These are phyloP conservation scores for Meteorus cinctellus DNA, from an alignment of 2,888 invertebrate species.

Conservation along the genomic window DNA sequence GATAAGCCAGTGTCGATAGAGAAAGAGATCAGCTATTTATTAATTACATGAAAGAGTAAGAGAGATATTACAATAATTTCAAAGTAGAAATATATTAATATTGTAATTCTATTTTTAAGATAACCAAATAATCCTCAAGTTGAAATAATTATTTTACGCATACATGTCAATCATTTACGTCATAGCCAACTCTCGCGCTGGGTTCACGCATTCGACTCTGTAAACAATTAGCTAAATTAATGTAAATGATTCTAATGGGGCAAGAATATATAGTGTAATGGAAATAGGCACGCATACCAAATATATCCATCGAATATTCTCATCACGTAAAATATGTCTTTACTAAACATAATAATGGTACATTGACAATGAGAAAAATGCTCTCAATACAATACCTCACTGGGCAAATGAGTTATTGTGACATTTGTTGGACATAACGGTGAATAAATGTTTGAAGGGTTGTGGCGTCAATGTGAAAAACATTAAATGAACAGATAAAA, in stretches of 20 bases:
- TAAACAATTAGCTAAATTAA: slow-evolving; percentile 64
- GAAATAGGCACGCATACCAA: not conserved
- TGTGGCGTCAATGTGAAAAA: not conserved
- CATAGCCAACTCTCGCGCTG: slow-evolving; percentile 2
- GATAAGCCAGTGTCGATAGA: slow-evolving; percentile 44
- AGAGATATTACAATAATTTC: not conserved
- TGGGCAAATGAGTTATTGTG: slow-evolving; percentile 22
- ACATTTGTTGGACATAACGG: slow-evolving; percentile 24
- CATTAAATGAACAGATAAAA: not conserved
- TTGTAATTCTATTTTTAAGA: not conserved
- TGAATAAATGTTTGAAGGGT: too few relatives aligned
- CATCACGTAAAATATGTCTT: not conserved
- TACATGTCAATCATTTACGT: slow-evolving; percentile 18
- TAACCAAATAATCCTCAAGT: not conserved
- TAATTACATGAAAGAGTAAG: not conserved
- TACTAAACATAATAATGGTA: not conserved
- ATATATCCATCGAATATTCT: slow-evolving; percentile 12
- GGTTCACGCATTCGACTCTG: slow-evolving; percentile 43
- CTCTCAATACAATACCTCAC: not conserved
- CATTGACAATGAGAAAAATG: not conserved
- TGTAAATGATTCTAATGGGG: slow-evolving; percentile 64
- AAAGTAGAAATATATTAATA: not conserved
- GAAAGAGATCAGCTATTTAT: slow-evolving; percentile 24
- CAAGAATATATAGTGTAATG: slow-evolving; percentile 36
- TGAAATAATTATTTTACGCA: slow-evolving; percentile 19